Conservation (phyloP, 2,797 vertebrate species). For the Onychomys torridus region DNA sequence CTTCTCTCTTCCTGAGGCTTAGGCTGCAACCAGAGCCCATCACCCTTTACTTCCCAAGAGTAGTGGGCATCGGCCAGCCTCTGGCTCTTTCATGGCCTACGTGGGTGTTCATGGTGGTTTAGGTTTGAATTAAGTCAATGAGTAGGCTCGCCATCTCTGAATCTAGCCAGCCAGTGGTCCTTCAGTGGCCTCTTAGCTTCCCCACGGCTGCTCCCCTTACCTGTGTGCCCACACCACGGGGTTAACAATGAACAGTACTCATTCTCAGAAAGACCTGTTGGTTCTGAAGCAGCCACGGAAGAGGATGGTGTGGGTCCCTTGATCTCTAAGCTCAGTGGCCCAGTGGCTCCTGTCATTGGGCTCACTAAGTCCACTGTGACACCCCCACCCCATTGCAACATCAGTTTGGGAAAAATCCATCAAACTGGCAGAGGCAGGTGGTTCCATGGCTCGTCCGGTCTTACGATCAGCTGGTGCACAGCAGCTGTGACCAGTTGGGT, state of each 20-base stretch:
- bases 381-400: background rate
- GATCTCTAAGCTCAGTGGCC: background rate
- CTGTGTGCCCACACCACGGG: background rate
- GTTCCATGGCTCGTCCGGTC: rapidly evolving
- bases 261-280: background rate
- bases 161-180: background rate
- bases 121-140: background rate
- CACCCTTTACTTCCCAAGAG: background rate
- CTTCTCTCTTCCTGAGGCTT: background rate
- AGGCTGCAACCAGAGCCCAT: background rate
- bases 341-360: rapidly evolving
- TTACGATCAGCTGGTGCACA: background rate
- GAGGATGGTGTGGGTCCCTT: background rate
- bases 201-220: rapidly evolving
- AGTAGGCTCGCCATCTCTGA: background rate
- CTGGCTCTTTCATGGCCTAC: background rate
- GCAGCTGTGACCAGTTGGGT: no score
- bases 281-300: background rate
- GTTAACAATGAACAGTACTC: background rate
- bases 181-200: background rate
- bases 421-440: rapidly evolving
- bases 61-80: background rate
- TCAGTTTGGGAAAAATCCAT: background rate
- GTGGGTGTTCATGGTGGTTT: rapidly evolving
- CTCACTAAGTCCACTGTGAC: background rate